Base-by-base conservation (phyloP, 2,113 vertebrate genomes). In the Chroicocephalus ridibundus region DNA sequence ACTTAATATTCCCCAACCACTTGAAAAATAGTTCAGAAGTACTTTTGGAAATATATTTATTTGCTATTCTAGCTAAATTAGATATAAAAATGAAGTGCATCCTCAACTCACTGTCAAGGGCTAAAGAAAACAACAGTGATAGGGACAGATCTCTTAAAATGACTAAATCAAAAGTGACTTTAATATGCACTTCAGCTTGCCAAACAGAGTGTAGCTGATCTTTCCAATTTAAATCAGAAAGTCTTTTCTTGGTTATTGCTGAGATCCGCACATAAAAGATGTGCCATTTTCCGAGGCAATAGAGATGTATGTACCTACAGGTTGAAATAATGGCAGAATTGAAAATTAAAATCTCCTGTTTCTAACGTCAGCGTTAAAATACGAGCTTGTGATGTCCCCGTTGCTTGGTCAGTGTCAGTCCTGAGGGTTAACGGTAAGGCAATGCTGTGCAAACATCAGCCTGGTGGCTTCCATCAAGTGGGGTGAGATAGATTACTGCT, bases 101-200 rank as follows among this genome's bases (percentile, higher is more conserved):
- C 36, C 46, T 86, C 65, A 84, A 80, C 19, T 81, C 14, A 19
- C 38, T 70, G 31, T 89, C 75, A 90, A 72, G 31, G 51, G 38
- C 26, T 83, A 38, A 86, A 93, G 49, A 78, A 94, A 91, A 61
- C 54, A 34, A 51, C 13, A 34, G 10, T 68, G 60, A 94, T 21
- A 82, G 81, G 74, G 78, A 96, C 81, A 62, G 49, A 75, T 62
- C 86, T 69, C 78, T 40, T 85, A 80, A 96, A 96, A 94, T 64
- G 21, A 94, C 90, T 88, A 95, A 93, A 97, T 93, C 74, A 93
- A 82, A 96, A 93, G 54, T 94, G 70, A 96, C 86, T 97, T 81
- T 91, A 95, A 91, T 69, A 54, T 82, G 27, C 60, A 29, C 7
- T 86, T 94, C 62, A 88, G 57, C 52, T 82, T 94, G 46, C 40